Evolutionary conservation across 2,888 invertebrate species (phyloP).

Genomic region (Venusia cambrica): DNA sequence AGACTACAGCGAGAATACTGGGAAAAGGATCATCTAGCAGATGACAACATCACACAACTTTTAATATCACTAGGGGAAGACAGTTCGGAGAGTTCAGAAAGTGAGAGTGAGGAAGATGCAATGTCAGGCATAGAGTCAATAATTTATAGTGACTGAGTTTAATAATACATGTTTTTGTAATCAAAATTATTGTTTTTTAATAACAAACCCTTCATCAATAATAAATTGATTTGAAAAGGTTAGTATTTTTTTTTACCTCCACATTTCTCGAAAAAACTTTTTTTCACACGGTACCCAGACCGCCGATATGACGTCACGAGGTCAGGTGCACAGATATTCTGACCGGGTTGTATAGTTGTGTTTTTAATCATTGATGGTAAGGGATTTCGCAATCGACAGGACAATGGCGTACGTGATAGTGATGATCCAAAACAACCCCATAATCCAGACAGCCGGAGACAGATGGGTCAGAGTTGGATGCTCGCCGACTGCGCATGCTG

Average conservation of each 20-base stretch:
- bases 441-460: constrained; percentile 92
- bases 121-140: constrained; percentile 14
- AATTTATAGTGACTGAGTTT: constrained; percentile 12
- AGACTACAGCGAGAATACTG: constrained; percentile 21
- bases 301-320: constrained; percentile 1
- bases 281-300: no score
- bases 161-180: constrained; percentile 8
- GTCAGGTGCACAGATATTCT: constrained; percentile 2
- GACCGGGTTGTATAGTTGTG: constrained; percentile 1
- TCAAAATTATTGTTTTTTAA: constrained; percentile 4
- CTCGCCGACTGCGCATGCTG: constrained; percentile 74
- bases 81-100: constrained; percentile 12
- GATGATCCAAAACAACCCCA: constrained; percentile 90
- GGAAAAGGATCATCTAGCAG: constrained; percentile 20
- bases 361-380: no score
- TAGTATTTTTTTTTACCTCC: constrained; percentile 5
- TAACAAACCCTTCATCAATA: constrained; percentile 3
- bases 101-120: constrained; percentile 15
- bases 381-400: constrained; percentile 60
- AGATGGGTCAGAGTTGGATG: constrained; percentile 90
- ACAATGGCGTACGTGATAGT: constrained; percentile 88
- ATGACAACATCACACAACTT: constrained; percentile 15
- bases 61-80: constrained; percentile 19
- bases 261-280: constrained; percentile 1
- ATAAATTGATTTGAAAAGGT: constrained; percentile 8